These are phyloP conservation scores for Campylomormyrus tamandua DNA, from an alignment of 2,113 vertebrate species.

Conservation along the genomic window DNA sequence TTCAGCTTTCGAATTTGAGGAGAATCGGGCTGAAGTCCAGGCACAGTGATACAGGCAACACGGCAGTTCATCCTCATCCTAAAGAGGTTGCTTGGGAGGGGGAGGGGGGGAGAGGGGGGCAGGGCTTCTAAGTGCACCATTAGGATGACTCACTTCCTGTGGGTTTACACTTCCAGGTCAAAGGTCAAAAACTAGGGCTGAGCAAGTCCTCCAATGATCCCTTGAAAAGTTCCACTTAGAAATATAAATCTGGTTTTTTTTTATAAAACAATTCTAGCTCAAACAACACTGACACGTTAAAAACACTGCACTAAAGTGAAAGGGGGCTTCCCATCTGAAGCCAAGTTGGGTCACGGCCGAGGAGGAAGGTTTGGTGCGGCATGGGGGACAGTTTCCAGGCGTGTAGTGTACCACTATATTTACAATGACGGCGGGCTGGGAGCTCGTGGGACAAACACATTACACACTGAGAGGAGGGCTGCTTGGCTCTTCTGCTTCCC, in stretches of 20 bases:
- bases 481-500: constrained; percentile 14
- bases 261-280: constrained; percentile 44
- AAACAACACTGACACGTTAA: constrained; percentile 52
- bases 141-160: constrained; percentile 42
- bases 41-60: constrained; percentile 63
- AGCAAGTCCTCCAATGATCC: constrained; percentile 39
- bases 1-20: constrained; percentile 14
- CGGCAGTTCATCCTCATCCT: constrained; percentile 42
- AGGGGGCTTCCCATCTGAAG: constrained; percentile 39
- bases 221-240: constrained; percentile 50
- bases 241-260: constrained; percentile 40
- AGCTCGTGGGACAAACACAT: constrained; percentile 31
- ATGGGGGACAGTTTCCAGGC: constrained; percentile 12
- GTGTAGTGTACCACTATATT: constrained; percentile 21
- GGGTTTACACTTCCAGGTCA: constrained; percentile 42
- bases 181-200: constrained; percentile 32
- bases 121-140: constrained; percentile 29
- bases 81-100: constrained; percentile 34
- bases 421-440: constrained; percentile 34
- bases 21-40: constrained; percentile 48
- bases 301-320: constrained; percentile 63
- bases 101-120: no score
- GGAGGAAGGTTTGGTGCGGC: constrained; percentile 18
- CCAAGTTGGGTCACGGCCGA: constrained; percentile 36
- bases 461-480: neutral